phyloP scores from a whole-genome alignment of 23 tunicate species.

The Corella eumyota region DNA sequence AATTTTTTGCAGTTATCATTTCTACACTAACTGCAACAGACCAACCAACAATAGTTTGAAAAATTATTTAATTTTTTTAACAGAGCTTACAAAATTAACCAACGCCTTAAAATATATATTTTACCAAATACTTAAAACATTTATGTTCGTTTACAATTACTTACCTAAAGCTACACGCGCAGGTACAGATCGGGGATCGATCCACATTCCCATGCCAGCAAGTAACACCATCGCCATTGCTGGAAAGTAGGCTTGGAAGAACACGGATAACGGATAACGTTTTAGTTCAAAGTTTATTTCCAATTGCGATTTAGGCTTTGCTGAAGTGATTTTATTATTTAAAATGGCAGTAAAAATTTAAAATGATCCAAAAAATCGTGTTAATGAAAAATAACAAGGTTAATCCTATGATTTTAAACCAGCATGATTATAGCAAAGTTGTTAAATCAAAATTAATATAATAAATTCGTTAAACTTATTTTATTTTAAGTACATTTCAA shows the following conservation, averaged over 20 bases:
- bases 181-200: constrained; percentile 90
- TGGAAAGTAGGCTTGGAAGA: constrained; percentile 92
- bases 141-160: not conserved
- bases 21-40: too few species aligned
- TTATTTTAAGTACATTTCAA: not conserved
- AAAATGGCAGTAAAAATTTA: too few species aligned
- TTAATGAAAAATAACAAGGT: too few species aligned
- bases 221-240: constrained; percentile 89
- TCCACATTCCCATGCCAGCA: constrained; percentile 89
- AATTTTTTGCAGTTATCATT: not conserved
- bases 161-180: constrained; percentile 95
- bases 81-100: not conserved
- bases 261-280: constrained; percentile 73
- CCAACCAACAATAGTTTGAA: too few species aligned
- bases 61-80: too few species aligned
- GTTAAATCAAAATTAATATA: not conserved
- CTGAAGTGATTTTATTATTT: too few species aligned
- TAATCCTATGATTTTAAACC: too few species aligned
- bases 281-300: constrained; percentile 75
- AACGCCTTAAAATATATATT: not conserved
- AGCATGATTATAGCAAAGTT: too few species aligned
- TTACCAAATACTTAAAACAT: not conserved
- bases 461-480: not conserved
- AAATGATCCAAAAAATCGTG: too few species aligned
- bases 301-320: constrained; percentile 17